These are phyloP conservation scores for Callyntrura sp. DNA, from an alignment of 2,888 invertebrate species.

Conservation along the genomic window DNA sequence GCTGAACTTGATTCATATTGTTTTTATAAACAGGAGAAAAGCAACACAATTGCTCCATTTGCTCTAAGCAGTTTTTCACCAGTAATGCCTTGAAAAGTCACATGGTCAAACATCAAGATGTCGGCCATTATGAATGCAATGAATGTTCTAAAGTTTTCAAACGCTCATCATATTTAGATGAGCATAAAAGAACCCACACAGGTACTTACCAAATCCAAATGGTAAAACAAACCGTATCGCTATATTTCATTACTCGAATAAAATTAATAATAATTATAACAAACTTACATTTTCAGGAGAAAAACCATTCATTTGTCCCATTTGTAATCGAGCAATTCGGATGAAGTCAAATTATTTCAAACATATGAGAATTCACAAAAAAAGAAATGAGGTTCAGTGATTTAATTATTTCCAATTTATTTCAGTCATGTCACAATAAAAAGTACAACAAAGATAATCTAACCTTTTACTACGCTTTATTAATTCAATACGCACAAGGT, in stretches of 20 bases:
- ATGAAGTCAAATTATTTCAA: constrained; percentile 81
- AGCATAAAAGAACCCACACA: constrained; percentile 76
- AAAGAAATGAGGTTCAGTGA: constrained; percentile 51
- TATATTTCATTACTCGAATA: too few relatives aligned
- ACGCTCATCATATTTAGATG: constrained; percentile 74
- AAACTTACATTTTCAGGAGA: constrained; percentile 52
- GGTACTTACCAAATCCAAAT: constrained; percentile 59
- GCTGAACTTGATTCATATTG: background rate
- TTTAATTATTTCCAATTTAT: background rate
- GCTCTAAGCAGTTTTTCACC: constrained; percentile 75
- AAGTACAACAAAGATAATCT: background rate
- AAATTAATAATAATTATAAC: background rate
- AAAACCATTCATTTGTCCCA: constrained; percentile 74
- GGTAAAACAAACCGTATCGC: background rate
- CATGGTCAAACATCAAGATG: constrained; percentile 70
- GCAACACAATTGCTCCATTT: background rate
- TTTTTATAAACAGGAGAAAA: constrained; percentile 26
- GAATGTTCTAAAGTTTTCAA: constrained; percentile 76
- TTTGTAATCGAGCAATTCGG: constrained; percentile 74
- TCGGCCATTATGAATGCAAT: constrained; percentile 63
- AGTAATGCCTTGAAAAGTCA: constrained; percentile 74
- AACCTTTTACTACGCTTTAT: background rate
- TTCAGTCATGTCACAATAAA: background rate
- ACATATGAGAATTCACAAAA: constrained; percentile 78
- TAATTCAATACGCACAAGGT: background rate